Evolutionary conservation across 2,113 vertebrate species (phyloP).

Genomic region (Lampris megalopsis): DNA sequence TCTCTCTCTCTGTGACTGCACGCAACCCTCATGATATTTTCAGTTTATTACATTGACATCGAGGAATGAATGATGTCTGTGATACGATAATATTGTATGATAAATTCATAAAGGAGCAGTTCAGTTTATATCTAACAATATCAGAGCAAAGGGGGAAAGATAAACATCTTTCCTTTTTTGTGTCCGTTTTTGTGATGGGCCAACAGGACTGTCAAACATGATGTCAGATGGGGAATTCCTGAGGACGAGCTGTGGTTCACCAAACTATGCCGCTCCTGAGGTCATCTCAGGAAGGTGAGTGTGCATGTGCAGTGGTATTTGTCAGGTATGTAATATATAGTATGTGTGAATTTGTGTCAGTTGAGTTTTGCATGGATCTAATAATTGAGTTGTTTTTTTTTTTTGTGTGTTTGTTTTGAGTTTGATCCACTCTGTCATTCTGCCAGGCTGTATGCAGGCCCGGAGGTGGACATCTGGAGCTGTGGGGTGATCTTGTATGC

Average conservation of each 20-base stretch:
- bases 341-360: background rate
- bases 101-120: background rate
- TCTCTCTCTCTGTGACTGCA: background rate
- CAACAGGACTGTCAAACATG: constrained; percentile 97
- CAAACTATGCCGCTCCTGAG: constrained; percentile 98
- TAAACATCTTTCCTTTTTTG: constrained; percentile 1
- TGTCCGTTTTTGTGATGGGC: constrained; percentile 35
- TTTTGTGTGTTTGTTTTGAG: background rate
- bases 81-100: background rate
- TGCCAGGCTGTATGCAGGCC: constrained; percentile 93
- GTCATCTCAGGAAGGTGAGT: constrained; percentile 98
- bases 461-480: constrained; percentile 99
- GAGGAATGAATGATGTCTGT: constrained; percentile 15
- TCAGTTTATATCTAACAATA: background rate
- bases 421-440: background rate
- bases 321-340: too few relatives aligned
- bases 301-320: background rate
- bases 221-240: constrained; percentile 99
- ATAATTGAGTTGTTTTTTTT: background rate
- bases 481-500: constrained; percentile 97
- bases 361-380: background rate
- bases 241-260: constrained; percentile 96
- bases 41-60: constrained; percentile 8
- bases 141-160: background rate
- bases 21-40: background rate